phyloP scores from a whole-genome alignment of 2,888 invertebrate genomes.

The Pomacea canaliculata region DNA sequence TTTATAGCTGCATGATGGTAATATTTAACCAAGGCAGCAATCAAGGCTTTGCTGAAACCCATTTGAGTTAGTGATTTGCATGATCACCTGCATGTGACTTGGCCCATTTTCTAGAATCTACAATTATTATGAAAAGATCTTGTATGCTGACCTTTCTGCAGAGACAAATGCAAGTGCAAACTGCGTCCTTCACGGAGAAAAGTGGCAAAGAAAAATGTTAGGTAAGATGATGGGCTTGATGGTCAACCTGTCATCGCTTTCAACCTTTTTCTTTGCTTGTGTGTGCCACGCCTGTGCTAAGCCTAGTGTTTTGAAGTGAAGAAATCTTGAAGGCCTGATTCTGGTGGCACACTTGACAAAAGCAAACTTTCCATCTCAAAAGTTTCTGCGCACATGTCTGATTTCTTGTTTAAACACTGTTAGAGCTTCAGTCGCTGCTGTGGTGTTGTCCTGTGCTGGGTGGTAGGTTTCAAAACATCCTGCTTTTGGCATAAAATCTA shows the following conservation, averaged over 20 bases:
- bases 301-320: not conserved
- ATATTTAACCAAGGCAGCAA: too few species aligned
- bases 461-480: too few species aligned
- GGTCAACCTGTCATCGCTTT: not conserved
- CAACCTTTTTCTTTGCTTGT: conserved; percentile 3
- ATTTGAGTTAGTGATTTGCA: not conserved
- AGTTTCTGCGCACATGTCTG: too few species aligned
- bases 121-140: not conserved
- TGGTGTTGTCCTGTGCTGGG: not conserved
- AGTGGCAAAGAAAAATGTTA: conserved; percentile 51
- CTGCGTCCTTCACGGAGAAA: conserved; percentile 37
- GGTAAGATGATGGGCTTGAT: conserved; percentile 42
- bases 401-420: too few species aligned
- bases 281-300: not conserved
- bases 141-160: not conserved
- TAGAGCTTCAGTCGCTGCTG: not conserved
- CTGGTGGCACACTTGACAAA: not conserved
- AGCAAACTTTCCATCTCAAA: too few species aligned
- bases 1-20: too few species aligned
- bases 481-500: too few species aligned
- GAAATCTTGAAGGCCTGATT: not conserved
- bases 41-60: too few species aligned
- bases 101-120: not conserved
- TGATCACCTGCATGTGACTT: not conserved
- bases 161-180: conserved; percentile 19